Conservation (phyloP, 2,113 vertebrate species). For the Smithornis capensis region DNA sequence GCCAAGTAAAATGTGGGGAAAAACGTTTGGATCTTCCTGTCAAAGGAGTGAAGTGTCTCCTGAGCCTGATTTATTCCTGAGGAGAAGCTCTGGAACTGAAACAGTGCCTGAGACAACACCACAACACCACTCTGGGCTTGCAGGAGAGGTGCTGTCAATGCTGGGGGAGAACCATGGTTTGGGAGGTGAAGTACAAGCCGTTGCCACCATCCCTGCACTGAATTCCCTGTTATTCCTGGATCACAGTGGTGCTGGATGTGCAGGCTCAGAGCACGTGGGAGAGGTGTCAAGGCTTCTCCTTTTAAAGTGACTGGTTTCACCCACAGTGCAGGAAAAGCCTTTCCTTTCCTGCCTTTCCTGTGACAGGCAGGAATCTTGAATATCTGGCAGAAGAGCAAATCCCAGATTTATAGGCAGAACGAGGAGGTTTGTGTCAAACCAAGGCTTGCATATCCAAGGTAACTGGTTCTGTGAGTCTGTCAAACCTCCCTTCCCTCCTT, state of each 20-base stretch:
- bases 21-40: conserved; percentile 32
- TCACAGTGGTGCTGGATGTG: not conserved
- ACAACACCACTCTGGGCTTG: not conserved
- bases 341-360: not conserved
- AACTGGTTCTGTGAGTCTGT: not conserved
- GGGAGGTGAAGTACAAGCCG: no score
- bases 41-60: conserved; percentile 3
- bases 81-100: not conserved
- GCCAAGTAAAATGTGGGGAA: conserved; percentile 39
- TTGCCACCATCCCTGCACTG: not conserved
- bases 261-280: not conserved
- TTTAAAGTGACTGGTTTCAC: not conserved
- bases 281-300: not conserved
- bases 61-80: conserved; percentile 27
- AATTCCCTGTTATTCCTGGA: not conserved
- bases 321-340: not conserved
- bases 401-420: not conserved
- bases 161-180: not conserved
- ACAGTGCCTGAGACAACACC: conserved; percentile 28
- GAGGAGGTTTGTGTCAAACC: not conserved
- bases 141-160: not conserved
- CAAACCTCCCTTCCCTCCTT: not conserved
- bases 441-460: not conserved
- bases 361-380: not conserved
- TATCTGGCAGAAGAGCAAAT: not conserved